Base-by-base conservation (phyloP, 1,140 invertebrate genomes). In the Heliconius melpomene region DNA sequence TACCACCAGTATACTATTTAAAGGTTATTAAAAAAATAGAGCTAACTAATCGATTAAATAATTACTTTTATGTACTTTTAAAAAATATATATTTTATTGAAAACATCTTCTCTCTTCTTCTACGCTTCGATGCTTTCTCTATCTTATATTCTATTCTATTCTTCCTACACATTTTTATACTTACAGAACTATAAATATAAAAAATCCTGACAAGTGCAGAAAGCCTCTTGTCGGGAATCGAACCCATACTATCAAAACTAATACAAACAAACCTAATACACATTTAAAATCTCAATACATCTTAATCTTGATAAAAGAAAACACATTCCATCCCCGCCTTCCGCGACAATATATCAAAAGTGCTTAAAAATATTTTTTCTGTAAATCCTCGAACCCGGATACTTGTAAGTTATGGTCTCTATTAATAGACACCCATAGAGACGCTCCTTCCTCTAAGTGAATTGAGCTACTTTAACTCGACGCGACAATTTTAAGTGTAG, bases 281-380 rank as follows among this genome's bases (percentile, higher is more conserved):
- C 23, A 29, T 9, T 29, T 16, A 66, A 66, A 3, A 66, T 29
- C 26, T 66, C 23, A 7, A 66, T 29, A 26, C 23, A 66, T 66
- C 60, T 66, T 26, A 66, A 66, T 66, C 60, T n/a, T 29, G 54
- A n/a, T 26, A 29, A 54, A 60, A 75, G 50, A 36, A 57, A 75
- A 75, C 73, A 32, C 18, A 75, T 32, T 36, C 74, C n/a, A 29
- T 29, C 23, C 60, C 60, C 60, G 23, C n/a, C 54, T 60, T 75
- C 23, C 29, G n/a, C 74, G 54, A 36, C n/a, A 18, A 75, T 75
- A 60, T 75, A 75, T 75, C 74, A 75, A 75, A 75, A 75, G 60
- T 66, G 36, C 29, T 75, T 75, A 57, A 75, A 46, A 66, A 66
- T 66, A 66, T 54, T 75, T 75, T 36, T 75, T 54, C 20, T 57